These are phyloP conservation scores for Parnassius mnemosyne DNA, from an alignment of 2,888 invertebrate species.

Conservation along the genomic window DNA sequence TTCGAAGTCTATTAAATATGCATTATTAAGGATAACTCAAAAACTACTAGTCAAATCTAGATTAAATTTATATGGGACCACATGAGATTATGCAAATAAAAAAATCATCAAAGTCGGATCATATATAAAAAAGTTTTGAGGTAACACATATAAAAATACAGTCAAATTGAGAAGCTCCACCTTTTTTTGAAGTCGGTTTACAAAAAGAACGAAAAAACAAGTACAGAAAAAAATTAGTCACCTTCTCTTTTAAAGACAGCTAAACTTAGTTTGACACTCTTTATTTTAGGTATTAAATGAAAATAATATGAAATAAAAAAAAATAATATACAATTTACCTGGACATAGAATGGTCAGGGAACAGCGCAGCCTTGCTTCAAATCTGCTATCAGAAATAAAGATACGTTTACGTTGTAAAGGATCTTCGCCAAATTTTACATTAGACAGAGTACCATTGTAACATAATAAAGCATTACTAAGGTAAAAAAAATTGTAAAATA, in stretches of 20 bases:
- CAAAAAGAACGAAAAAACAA: neutral
- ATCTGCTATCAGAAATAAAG: constrained; percentile 35
- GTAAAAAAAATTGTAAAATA: constrained; percentile 29
- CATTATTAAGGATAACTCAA: too few relatives aligned
- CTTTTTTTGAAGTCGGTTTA: too few relatives aligned
- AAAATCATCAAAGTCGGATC: too few relatives aligned
- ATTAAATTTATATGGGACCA: too few relatives aligned
- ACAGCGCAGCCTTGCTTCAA: constrained; percentile 46
- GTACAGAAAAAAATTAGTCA: neutral
- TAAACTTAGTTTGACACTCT: neutral
- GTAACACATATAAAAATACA: too few relatives aligned
- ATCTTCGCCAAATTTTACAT: constrained; percentile 52
- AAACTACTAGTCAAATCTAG: too few relatives aligned
- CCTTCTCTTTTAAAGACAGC: neutral
- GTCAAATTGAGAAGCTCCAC: too few relatives aligned
- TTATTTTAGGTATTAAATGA: neutral
- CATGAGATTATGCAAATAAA: too few relatives aligned
- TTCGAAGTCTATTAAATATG: too few relatives aligned
- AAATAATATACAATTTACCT: constrained; percentile 33
- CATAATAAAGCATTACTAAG: constrained; percentile 48
- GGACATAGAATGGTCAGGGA: constrained; percentile 46
- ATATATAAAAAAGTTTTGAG: too few relatives aligned
- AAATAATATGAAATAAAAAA: neutral
- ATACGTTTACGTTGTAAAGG: constrained; percentile 44
- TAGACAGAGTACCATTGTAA: constrained; percentile 62